These are phyloP conservation scores for Halocaridina rubra DNA, from an alignment of 2,888 invertebrate genomes.

Conservation along the genomic window DNA sequence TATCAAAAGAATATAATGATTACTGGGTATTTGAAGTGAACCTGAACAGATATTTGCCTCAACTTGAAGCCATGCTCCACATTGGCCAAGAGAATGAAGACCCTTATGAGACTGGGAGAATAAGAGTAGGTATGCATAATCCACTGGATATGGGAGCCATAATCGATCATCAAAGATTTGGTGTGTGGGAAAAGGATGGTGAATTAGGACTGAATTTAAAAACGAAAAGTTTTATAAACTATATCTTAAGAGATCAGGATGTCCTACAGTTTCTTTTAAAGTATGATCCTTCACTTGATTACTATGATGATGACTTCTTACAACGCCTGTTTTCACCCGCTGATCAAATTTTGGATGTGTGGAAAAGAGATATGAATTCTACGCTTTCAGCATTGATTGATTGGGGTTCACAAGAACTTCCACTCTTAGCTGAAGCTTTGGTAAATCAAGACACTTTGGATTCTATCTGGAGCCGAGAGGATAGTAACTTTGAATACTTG, in stretches of 20 bases:
- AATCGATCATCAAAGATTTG: slow-evolving; percentile 28
- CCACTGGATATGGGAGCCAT: slow-evolving; percentile 31
- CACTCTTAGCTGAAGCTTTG: neutral
- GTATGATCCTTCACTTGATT: slow-evolving; percentile 14
- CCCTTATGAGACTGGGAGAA: slow-evolving; percentile 12
- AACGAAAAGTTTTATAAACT: no score
- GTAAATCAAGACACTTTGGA: neutral
- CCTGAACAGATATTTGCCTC: slow-evolving; percentile 15
- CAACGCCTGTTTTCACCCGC: slow-evolving; percentile 12
- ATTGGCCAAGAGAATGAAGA: slow-evolving; percentile 3
- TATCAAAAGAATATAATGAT: neutral
- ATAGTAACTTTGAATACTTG: slow-evolving; percentile 23
- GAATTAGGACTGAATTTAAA: slow-evolving; percentile 20
- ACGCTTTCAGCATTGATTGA: neutral
- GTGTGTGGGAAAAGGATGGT: slow-evolving; percentile 2
- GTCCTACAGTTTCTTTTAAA: slow-evolving; percentile 17
- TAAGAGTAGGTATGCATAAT: slow-evolving; percentile 37
- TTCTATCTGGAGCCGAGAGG: slow-evolving; percentile 1
- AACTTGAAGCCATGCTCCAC: neutral
- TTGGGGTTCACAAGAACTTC: neutral
- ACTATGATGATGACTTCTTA: neutral
- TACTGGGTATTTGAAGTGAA: slow-evolving; percentile 19
- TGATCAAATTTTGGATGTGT: neutral
- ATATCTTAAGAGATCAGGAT: no score
- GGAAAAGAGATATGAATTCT: neutral